Conservation (phyloP, 1,140 invertebrate genomes). For the Probaryconus sp. region DNA sequence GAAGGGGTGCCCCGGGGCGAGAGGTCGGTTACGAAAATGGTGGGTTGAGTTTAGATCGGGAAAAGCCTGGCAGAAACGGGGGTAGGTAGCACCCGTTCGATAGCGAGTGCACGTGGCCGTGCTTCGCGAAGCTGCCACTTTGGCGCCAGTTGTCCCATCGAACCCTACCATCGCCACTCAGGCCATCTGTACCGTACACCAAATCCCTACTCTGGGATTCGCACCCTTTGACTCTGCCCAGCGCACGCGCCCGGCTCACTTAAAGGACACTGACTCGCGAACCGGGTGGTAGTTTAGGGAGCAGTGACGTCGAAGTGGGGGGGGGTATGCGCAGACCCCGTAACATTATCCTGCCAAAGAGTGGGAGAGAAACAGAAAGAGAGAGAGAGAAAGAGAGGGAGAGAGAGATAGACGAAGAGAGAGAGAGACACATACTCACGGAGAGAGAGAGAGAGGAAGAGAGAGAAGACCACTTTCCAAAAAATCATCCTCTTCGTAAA, state of each 20-base stretch:
- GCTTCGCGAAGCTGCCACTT: slow-evolving; percentile 73
- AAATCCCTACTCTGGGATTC: slow-evolving; percentile 41
- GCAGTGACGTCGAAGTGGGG: neutral
- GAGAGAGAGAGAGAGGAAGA: too few relatives aligned
- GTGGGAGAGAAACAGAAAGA: slow-evolving; percentile 7
- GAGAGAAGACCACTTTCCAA: slow-evolving; percentile 9
- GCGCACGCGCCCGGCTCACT: slow-evolving; percentile 72
- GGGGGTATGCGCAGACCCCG: slow-evolving; percentile 14
- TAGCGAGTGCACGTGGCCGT: slow-evolving; percentile 76
- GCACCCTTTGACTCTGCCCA: slow-evolving; percentile 59
- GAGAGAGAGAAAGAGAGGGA: too few relatives aligned
- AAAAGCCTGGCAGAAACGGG: slow-evolving; percentile 62
- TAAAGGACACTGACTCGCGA: slow-evolving; percentile 76
- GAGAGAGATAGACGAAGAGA: too few relatives aligned
- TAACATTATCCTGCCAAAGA: slow-evolving; percentile 13
- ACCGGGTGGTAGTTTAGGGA: slow-evolving; percentile 19
- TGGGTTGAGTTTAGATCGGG: slow-evolving; percentile 59
- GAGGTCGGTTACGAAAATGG: slow-evolving; percentile 46
- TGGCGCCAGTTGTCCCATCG: slow-evolving; percentile 76
- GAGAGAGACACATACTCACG: too few relatives aligned
- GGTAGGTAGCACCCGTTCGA: slow-evolving; percentile 74
- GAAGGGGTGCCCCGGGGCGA: slow-evolving; percentile 31
- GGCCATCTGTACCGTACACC: slow-evolving; percentile 18
- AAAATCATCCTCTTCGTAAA: slow-evolving; percentile 10
- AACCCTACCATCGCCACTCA: slow-evolving; percentile 44